Evolutionary conservation across 1,140 invertebrate genomes (phyloP).

Genomic region (Cotesia glomerata): DNA sequence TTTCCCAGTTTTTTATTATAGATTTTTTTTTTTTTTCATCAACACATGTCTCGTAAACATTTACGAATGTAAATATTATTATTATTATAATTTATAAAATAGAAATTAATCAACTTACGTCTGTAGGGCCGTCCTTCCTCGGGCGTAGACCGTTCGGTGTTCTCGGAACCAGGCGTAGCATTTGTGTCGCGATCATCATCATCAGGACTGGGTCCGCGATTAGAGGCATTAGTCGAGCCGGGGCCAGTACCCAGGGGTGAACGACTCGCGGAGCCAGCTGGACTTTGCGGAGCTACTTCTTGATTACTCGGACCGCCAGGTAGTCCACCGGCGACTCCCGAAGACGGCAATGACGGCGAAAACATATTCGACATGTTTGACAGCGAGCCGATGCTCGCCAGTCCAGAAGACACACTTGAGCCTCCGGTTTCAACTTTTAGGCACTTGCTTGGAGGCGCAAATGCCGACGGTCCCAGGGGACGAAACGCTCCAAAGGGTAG

Average conservation of each 20-base stretch:
- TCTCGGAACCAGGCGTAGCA: conserved; percentile 65
- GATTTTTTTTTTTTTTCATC: too few species aligned
- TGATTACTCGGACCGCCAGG: conserved; percentile 29
- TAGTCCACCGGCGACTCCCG: conserved; percentile 40
- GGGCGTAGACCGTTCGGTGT: conserved; percentile 65
- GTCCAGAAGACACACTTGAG: conserved; percentile 49
- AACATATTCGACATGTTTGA: conserved; percentile 62
- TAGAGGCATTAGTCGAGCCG: conserved; percentile 35
- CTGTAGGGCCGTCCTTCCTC: conserved; percentile 65
- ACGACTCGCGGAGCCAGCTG: conserved; percentile 46
- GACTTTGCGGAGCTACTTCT: conserved; percentile 51
- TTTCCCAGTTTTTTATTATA: neutral
- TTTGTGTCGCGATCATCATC: conserved; percentile 64
- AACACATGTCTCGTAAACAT: too few species aligned
- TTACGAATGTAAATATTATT: neutral
- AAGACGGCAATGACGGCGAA: conserved; percentile 54
- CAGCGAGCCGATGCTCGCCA: conserved; percentile 54
- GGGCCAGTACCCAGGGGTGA: conserved; percentile 43
- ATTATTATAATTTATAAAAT: conserved; percentile 9
- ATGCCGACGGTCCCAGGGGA: conserved; percentile 62
- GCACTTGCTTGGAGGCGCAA: conserved; percentile 65
- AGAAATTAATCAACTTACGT: conserved; percentile 57
- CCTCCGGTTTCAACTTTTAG: conserved; percentile 62
- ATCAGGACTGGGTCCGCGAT: conserved; percentile 52
- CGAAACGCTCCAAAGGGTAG: conserved; percentile 59